Evolutionary conservation across 2,113 vertebrate species (phyloP).

Genomic region (Gracilinanus agilis): DNA sequence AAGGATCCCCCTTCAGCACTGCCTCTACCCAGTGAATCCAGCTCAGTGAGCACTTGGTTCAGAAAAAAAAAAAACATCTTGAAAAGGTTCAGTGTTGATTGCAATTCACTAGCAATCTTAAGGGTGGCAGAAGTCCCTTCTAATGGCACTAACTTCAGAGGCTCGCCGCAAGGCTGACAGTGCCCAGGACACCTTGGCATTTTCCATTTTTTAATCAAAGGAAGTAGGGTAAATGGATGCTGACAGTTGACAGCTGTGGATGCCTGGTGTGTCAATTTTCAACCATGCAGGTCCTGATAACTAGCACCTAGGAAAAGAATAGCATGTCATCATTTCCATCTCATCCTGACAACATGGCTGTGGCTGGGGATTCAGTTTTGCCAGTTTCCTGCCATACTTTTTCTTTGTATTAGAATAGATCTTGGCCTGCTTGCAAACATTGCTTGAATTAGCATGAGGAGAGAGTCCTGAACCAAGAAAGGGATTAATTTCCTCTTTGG

Average conservation of each 20-base stretch:
- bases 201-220: slow-evolving; percentile 61
- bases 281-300: background rate
- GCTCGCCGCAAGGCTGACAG: background rate
- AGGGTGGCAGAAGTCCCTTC: slow-evolving; percentile 40
- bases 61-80: slow-evolving; percentile 39
- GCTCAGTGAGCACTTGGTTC: slow-evolving; percentile 37
- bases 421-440: background rate
- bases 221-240: background rate
- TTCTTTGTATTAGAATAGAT: background rate
- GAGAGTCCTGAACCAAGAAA: background rate
- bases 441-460: background rate
- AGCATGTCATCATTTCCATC: background rate
- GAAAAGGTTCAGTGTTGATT: slow-evolving; percentile 38
- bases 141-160: background rate
- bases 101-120: slow-evolving; percentile 33
- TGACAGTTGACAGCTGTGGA: slow-evolving; percentile 31
- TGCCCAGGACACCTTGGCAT: background rate
- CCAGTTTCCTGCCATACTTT: background rate
- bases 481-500: too few species aligned
- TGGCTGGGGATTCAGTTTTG: background rate
- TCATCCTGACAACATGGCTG: background rate
- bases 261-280: slow-evolving; percentile 31
- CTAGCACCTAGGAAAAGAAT: background rate
- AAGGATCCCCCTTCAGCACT: background rate
- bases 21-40: background rate